Conservation (phyloP, 1,140 invertebrate species). For the Pseudomyrmex cubaensis region DNA sequence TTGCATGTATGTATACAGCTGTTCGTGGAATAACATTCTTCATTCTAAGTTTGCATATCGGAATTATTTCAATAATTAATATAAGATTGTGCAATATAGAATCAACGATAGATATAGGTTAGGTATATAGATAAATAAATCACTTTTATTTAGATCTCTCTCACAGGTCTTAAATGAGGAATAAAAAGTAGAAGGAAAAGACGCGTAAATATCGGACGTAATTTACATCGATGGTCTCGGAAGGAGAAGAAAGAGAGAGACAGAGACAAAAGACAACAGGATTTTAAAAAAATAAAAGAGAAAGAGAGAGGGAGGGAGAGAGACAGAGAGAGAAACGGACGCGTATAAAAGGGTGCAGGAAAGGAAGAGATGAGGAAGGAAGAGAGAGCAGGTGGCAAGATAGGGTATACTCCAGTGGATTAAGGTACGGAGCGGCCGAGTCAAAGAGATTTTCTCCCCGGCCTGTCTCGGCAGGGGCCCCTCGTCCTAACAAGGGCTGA, state of each 20-base stretch:
- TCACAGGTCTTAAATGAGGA: background rate
- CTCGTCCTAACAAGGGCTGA: slow-evolving; percentile 83
- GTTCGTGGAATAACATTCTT: background rate
- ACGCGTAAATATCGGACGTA: slow-evolving; percentile 67
- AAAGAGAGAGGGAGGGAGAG: background rate
- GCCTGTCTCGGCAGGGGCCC: slow-evolving; percentile 80
- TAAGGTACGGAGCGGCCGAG: slow-evolving; percentile 82
- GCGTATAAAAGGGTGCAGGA: slow-evolving; percentile 27
- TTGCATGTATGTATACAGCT: background rate
- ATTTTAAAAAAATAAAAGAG: background rate
- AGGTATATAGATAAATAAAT: slow-evolving; percentile 21
- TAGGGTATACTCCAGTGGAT: slow-evolving; percentile 80
- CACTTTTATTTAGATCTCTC: slow-evolving; percentile 34
- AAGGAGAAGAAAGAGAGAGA: slow-evolving; percentile 23
- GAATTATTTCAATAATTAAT: slow-evolving; percentile 34
- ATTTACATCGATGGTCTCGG: slow-evolving; percentile 64
- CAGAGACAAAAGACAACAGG: slow-evolving; percentile 28
- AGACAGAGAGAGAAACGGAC: slow-evolving; percentile 12
- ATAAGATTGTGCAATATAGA: slow-evolving; percentile 9
- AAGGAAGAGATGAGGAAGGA: slow-evolving; percentile 66
- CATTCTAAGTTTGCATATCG: slow-evolving; percentile 12
- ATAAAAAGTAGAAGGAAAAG: slow-evolving; percentile 31
- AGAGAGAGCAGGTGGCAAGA: slow-evolving; percentile 82
- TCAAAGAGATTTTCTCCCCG: slow-evolving; percentile 83
- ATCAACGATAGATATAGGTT: slow-evolving; percentile 6